phyloP scores from a whole-genome alignment of 2,113 vertebrate species.

The Prietella phreatophila region DNA sequence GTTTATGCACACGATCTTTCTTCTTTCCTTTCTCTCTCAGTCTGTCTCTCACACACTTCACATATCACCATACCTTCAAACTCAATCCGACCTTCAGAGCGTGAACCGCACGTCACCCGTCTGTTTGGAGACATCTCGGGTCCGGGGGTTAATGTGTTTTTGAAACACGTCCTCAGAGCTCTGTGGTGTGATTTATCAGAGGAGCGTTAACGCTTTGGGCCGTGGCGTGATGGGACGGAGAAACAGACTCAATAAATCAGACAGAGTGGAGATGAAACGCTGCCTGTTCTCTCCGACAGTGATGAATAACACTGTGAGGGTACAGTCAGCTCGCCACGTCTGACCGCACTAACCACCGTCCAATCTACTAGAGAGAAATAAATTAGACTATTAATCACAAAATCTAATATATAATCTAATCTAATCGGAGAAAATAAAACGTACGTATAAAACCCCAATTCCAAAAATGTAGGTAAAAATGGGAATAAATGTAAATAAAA shows the following conservation, averaged over 20 bases:
- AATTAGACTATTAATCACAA: no score
- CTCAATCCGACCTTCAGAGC: constrained; percentile 19
- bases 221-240: not conserved
- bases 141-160: constrained; percentile 18
- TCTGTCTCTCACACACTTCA: not conserved
- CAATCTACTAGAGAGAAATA: not conserved
- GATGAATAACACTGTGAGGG: not conserved
- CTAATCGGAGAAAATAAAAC: no score
- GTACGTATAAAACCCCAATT: no score
- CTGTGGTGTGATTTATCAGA: constrained; percentile 2
- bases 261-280: constrained; percentile 5
- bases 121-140: not conserved
- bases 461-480: no score
- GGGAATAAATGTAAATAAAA: no score
- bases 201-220: not conserved
- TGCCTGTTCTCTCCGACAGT: constrained; percentile 3
- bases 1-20: not conserved
- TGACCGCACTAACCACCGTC: not conserved
- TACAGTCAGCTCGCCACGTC: not conserved
- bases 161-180: not conserved
- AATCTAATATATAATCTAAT: no score
- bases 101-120: not conserved
- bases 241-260: constrained; percentile 27
- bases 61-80: constrained; percentile 12
- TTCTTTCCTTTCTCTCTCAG: not conserved